These are phyloP conservation scores for Nerophis ophidion DNA, from an alignment of 2,113 vertebrate species.

Conservation along the genomic window DNA sequence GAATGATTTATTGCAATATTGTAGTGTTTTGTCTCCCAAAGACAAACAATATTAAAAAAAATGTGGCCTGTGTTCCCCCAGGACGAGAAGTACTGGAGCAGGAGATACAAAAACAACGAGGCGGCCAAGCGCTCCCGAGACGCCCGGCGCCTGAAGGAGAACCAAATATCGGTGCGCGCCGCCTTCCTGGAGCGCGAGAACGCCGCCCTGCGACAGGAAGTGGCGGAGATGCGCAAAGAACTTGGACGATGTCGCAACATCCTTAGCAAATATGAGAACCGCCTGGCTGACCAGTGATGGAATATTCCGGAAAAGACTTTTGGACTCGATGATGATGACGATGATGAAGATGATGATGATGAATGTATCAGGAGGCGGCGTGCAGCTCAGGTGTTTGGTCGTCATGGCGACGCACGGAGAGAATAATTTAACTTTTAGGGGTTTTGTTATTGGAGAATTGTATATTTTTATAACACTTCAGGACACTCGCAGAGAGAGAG, in stretches of 20 bases:
- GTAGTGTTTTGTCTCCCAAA: background rate
- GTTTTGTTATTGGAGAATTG: constrained; percentile 76
- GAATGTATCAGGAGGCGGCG: constrained; percentile 57
- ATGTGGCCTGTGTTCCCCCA: constrained; percentile 27
- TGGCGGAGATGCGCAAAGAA: constrained; percentile 86
- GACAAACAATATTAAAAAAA: no score
- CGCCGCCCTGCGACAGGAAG: constrained; percentile 81
- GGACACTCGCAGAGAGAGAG: constrained; percentile 62
- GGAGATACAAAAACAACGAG: constrained; percentile 88
- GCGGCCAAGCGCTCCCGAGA: constrained; percentile 90
- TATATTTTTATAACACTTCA: constrained; percentile 78
- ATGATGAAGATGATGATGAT: constrained; percentile 47
- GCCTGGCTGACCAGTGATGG: constrained; percentile 74
- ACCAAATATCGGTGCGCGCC: constrained; percentile 87
- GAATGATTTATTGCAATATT: no score
- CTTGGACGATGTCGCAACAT: constrained; percentile 85
- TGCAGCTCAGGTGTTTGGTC: constrained; percentile 70
- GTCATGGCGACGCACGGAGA: constrained; percentile 49
- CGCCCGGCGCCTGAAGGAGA: constrained; percentile 88
- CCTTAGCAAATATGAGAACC: constrained; percentile 85
- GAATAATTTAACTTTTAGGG: constrained; percentile 71
- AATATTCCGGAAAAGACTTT: no score
- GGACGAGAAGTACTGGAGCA: constrained; percentile 92
- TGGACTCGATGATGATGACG: constrained; percentile 19
- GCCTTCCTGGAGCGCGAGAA: constrained; percentile 92